Base-by-base conservation (phyloP, 2,888 invertebrate species). In the Erpobdella octoculata region DNA sequence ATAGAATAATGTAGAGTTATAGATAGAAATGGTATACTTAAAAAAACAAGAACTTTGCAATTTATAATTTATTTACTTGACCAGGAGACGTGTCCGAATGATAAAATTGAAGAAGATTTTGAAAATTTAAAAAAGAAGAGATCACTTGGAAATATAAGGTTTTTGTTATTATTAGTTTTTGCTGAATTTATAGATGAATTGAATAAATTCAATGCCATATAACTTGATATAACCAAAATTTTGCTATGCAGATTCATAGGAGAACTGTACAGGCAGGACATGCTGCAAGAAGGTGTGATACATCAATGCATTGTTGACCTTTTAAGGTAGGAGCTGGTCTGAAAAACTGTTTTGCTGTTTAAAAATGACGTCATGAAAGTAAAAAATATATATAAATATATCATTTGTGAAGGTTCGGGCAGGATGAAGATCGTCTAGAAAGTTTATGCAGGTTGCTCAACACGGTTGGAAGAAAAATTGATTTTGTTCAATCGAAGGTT, bases 121-220 rank as follows among this genome's bases (percentile, higher is more conserved):
- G 62, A 62, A n/a, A 21, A 33, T 2, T 33, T 62, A n/a, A 62
- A 62, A 33, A 62, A 62, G 12, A 33, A 31, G 33, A 62, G 35
- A 62, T 12, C 62, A 6, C 62, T 62, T 12, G 62, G 62, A 33
- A 62, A 62, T 35, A 62, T 62, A 62, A 62, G 62, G 62, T 62
- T 53, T 53, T 53, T 21, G n/a, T 15, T 9, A 18, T 9, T 41
- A 12, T 41, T 41, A n/a, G 18, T 53, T 5, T 53, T 53, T 15
- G 9, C 18, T 53, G 53, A 12, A 53, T 53, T 53, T 9, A 15
- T 53, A 6, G 18, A 21, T n/a, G n/a, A 3, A 5, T 53, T n/a
- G 28, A n/a, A 53, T 25, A 9, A 46, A 21, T 5, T 53, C 9
- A 8, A 53, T n/a, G 53, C 21, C 8, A 25, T n/a, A 9, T 25